Evolutionary conservation across 1,140 invertebrate genomes (phyloP), one percentile per base, ranked within the genome.

Genomic region (Gonioctena quinquepunctata): DNA sequence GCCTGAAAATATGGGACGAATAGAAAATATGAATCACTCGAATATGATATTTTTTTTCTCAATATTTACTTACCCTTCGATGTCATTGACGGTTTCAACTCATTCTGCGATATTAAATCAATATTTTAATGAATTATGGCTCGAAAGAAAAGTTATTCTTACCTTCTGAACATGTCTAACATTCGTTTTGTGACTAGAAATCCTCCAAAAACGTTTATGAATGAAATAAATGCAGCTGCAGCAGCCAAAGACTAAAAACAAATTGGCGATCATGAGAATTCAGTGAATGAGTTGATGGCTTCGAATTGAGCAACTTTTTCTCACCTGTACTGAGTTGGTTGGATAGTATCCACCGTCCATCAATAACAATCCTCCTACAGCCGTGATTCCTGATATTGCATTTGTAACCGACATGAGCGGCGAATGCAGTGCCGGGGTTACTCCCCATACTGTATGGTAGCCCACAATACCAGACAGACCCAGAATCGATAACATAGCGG

Each of bases 351-450:
- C 91, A 22, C 94, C 94, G 66, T 90, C 91, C 94, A 90, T 91
- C 26, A 95, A 84, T 54, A 95, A 83, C 69, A 96, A 82, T 2
- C 93, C 95, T 66, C 95, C 95, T 18, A 95, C 95, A 59, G 94
- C 94, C 1, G 94, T 96, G 73, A 96, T 95, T 22, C 95, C 95
- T 16, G 93, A 95, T 74, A 97, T 93, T 66, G 95, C 95, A 84
- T 97, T 97, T 1, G 95, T 97, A 0, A 96, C 94, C 2, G 93
- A 95, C 94, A 97, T 97, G 13, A 97, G 87, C 2, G 95, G 95
- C 3, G 94, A 95, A 84, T 96, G 94, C 5, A 96, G 87, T 26
- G 95, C 94, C 19, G 94, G 94, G 11, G 92, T 94, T 4, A 97
- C 95, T 52, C 92, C 93, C 95, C 95, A 97, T 19, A 97, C 95